These are phyloP conservation scores for Ancistrus triradiatus DNA, from an alignment of 2,113 vertebrate species.

Conservation along the genomic window DNA sequence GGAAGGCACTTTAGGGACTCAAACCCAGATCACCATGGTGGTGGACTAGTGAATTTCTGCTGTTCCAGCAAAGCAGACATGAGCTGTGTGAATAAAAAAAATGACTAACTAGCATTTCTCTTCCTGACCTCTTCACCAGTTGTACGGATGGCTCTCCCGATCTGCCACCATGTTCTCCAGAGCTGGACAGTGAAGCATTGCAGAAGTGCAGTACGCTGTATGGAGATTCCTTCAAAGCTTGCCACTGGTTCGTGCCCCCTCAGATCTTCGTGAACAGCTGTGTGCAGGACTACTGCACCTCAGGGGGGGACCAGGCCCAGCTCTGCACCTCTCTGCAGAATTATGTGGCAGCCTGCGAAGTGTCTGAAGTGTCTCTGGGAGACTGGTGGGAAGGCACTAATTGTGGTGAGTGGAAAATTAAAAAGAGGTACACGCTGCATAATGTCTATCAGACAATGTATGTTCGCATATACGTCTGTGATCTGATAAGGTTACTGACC, in stretches of 20 bases:
- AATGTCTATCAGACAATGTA: too few relatives aligned
- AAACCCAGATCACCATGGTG: background rate
- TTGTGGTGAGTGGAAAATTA: conserved; percentile 62
- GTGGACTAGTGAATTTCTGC: too few relatives aligned
- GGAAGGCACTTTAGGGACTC: too few relatives aligned
- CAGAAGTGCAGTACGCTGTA: conserved; percentile 56
- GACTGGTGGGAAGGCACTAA: conserved; percentile 63
- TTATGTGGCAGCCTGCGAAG: conserved; percentile 66
- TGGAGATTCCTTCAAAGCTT: conserved; percentile 56
- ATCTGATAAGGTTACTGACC: too few relatives aligned
- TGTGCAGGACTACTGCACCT: conserved; percentile 67
- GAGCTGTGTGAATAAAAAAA: background rate
- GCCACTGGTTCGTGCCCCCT: conserved; percentile 64
- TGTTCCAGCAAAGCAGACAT: background rate
- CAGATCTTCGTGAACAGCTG: conserved; percentile 64
- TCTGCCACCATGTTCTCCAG: conserved; percentile 49
- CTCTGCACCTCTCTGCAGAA: conserved; percentile 68
- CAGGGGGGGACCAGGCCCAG: conserved; percentile 51
- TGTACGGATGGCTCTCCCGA: conserved; percentile 55
- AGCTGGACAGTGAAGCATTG: conserved; percentile 52
- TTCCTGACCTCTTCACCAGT: conserved; percentile 48
- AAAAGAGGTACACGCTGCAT: too few relatives aligned
- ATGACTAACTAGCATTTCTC: too few relatives aligned
- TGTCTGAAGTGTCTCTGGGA: conserved; percentile 58
- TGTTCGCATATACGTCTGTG: too few relatives aligned